Evolutionary conservation across 2,113 vertebrate genomes (phyloP), one percentile per base, ranked within the genome.

Genomic region (Anarhynchus alexandrinus): DNA sequence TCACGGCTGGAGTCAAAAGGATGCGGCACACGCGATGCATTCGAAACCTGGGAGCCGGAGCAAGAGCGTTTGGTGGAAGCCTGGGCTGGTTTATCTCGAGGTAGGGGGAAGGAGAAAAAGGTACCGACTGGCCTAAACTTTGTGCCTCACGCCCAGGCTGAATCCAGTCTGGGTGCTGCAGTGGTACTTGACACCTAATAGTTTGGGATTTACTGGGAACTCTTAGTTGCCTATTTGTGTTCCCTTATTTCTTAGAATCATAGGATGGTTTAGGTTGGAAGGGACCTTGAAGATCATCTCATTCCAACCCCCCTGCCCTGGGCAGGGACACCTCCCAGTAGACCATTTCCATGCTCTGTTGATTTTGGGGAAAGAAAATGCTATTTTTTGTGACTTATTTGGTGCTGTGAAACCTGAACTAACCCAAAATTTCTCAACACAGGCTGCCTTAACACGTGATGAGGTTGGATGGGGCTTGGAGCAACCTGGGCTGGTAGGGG

Each of bases 11-110:
- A 81, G 38, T 61, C 40, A 47, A 23, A 73, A 47, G 65, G 78
- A 36, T 54, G 61, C 2, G 6, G 36, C 5, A 42, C 23, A 15
- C 0, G 4, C 0, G 8, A 5, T 27, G 54, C 45, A 1, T 38
- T 0, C 2, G 64, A 15, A 69, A 69, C 29, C 1, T 21, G 47
- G 66, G 83, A 74, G 25, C 25, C 9, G 10, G 54, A 76, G 32
- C 21, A 25, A 7, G 58, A 72, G 29, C 14, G 2, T 18, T 20
- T 1, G 10, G 19, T 21, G 80, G 26, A 82, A 77, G 30, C 8
- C 54, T 26, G 23, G 27, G 49, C 49, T 74, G 85, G 18, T 21
- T 72, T 65, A 59, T 52, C 20, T 42, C 0, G 5, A 20, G n/a
- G 6, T 7, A n/a, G 1, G 12, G 19, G 1, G 2, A 58, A 90